Percentiles rank a stretch among this genome's conserved stretches.
Conservation (phyloP, 2,888 invertebrate genomes). For the Eudasyphora cyanicolor region DNA sequence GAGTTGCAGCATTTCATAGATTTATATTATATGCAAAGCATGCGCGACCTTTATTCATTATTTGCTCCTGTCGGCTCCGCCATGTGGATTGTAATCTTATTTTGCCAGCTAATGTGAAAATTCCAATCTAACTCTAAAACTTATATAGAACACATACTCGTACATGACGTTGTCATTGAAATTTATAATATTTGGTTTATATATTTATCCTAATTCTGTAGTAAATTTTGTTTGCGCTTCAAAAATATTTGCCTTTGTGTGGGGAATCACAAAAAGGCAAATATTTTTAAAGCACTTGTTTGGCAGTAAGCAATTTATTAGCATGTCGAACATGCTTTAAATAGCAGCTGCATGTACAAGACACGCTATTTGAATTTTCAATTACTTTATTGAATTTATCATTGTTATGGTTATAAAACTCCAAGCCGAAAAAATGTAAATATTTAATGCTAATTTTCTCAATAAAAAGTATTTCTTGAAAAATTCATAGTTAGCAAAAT, state of each 20-base stretch:
- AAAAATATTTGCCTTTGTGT: neutral
- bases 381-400: conserved; percentile 19
- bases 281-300: neutral
- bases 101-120: neutral
- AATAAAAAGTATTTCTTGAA: conserved; percentile 6
- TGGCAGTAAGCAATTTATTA: conserved; percentile 8
- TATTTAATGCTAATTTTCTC: conserved; percentile 17
- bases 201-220: neutral
- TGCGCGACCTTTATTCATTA: too few relatives aligned
- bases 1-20: too few relatives aligned
- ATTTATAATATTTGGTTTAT: neutral
- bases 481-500: conserved; percentile 7
- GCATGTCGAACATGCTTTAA: neutral
- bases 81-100: neutral
- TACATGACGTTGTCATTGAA: neutral
- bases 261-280: too few relatives aligned
- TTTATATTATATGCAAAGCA: too few relatives aligned
- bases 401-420: neutral
- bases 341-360: neutral
- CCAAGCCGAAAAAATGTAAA: neutral
- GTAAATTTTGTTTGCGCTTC: neutral
- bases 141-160: neutral
- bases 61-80: too few relatives aligned
- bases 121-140: neutral
- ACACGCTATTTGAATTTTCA: conserved; percentile 15